Conservation (phyloP, 2,797 vertebrate genomes). For the Xiphorhynchus erythropygius region DNA sequence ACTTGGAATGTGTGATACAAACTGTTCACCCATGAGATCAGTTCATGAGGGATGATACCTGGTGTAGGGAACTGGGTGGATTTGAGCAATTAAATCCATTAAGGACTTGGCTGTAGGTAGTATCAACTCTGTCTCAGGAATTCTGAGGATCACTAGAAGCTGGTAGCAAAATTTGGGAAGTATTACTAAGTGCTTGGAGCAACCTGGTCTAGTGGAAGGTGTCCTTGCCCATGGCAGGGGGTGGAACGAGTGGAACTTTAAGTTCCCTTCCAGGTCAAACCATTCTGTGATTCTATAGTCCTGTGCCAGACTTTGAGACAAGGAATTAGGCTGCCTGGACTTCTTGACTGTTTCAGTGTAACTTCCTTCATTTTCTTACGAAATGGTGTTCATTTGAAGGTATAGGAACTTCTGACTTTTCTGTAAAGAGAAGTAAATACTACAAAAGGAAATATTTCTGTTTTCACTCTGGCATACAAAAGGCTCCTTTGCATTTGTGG, state of each 20-base stretch:
- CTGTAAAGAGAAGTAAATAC: background rate
- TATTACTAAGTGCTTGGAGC: background rate
- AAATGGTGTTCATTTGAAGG: background rate
- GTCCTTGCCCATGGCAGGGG: background rate
- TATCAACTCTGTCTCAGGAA: background rate
- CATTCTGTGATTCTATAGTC: background rate
- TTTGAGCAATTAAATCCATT: background rate
- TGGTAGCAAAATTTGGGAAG: background rate
- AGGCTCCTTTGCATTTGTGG: background rate
- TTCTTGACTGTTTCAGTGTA: background rate
- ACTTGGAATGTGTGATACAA: rapidly evolving
- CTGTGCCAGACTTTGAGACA: background rate
- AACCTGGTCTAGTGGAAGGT: background rate
- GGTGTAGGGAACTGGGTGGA: rapidly evolving
- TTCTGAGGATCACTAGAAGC: background rate
- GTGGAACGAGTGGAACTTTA: background rate
- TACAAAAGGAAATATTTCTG: background rate
- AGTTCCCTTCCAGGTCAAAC: background rate
- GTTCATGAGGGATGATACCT: background rate
- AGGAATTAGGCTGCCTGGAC: background rate
- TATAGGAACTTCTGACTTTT: background rate
- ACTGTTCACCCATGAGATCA: background rate
- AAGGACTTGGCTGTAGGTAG: rapidly evolving
- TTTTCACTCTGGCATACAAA: background rate
- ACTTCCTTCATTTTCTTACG: background rate